Evolutionary conservation across 2,888 invertebrate genomes (phyloP).

Genomic region (Dryadula phaetusa): DNA sequence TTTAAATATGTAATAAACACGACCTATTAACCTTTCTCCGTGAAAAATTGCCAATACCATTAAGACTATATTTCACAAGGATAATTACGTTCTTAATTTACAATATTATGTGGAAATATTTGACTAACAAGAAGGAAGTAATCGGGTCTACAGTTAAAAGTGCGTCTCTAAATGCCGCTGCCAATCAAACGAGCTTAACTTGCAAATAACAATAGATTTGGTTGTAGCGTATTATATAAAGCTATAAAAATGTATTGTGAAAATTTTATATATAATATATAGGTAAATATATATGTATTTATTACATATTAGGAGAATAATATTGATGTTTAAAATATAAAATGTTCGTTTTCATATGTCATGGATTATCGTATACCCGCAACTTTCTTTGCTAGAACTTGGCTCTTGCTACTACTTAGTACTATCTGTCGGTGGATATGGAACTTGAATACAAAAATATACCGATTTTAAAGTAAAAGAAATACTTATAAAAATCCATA

Average conservation of each 20-base stretch:
- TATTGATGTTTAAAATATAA: too few relatives aligned
- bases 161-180: conserved; percentile 39
- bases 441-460: too few relatives aligned
- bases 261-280: too few relatives aligned
- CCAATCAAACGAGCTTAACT: conserved; percentile 39
- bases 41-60: conserved; percentile 1
- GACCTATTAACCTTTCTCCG: neutral
- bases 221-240: neutral
- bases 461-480: too few relatives aligned
- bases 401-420: too few relatives aligned
- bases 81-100: conserved; percentile 13
- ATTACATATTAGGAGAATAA: too few relatives aligned
- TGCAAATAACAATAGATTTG: conserved; percentile 25
- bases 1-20: neutral
- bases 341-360: too few relatives aligned
- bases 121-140: conserved; percentile 21
- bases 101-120: conserved; percentile 13
- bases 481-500: too few relatives aligned
- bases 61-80: conserved; percentile 6
- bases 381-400: too few relatives aligned
- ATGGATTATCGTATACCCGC: too few relatives aligned
- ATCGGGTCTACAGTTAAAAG: conserved; percentile 30
- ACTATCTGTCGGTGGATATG: too few relatives aligned
- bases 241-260: neutral
- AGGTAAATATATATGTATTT: too few relatives aligned